phyloP scores from a whole-genome alignment of 1,140 invertebrate genomes.

The Limonius californicus region DNA sequence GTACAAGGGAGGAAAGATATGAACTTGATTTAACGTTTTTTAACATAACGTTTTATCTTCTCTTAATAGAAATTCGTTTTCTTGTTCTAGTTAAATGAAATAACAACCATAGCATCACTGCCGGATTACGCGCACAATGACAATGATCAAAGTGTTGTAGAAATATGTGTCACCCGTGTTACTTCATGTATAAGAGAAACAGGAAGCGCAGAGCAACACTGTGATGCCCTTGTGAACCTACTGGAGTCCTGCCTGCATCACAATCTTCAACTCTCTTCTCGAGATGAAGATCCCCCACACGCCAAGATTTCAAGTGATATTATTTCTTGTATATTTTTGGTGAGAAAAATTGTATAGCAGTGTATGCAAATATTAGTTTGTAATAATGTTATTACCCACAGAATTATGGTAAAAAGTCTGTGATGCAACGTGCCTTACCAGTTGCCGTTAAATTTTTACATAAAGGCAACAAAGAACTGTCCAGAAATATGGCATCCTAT shows the following conservation, averaged over 20 bases:
- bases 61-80: neutral
- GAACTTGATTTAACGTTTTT: no score
- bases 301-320: slow-evolving; percentile 93
- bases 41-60: no score
- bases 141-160: slow-evolving; percentile 90
- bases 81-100: slow-evolving; percentile 59
- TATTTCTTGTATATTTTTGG: slow-evolving; percentile 89
- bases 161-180: slow-evolving; percentile 86
- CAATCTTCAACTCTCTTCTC: slow-evolving; percentile 74
- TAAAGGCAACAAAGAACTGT: slow-evolving; percentile 84
- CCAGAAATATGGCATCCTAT: slow-evolving; percentile 86
- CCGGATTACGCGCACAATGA: slow-evolving; percentile 79
- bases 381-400: no score
- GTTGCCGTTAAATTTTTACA: slow-evolving; percentile 88
- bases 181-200: slow-evolving; percentile 89
- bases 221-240: slow-evolving; percentile 73
- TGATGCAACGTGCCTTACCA: slow-evolving; percentile 86
- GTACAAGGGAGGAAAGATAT: no score
- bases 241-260: slow-evolving; percentile 85
- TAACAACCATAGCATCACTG: slow-evolving; percentile 74
- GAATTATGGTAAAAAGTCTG: slow-evolving; percentile 82
- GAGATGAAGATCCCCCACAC: slow-evolving; percentile 87
- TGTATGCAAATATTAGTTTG: slow-evolving; percentile 5
- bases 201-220: slow-evolving; percentile 80
- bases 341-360: slow-evolving; percentile 49